A percentile compares a stretch with the other conserved stretches of the same genome.
These are phyloP conservation scores for Dreissena rostriformis DNA, from an alignment of 1,140 invertebrate genomes.

Conservation along the genomic window DNA sequence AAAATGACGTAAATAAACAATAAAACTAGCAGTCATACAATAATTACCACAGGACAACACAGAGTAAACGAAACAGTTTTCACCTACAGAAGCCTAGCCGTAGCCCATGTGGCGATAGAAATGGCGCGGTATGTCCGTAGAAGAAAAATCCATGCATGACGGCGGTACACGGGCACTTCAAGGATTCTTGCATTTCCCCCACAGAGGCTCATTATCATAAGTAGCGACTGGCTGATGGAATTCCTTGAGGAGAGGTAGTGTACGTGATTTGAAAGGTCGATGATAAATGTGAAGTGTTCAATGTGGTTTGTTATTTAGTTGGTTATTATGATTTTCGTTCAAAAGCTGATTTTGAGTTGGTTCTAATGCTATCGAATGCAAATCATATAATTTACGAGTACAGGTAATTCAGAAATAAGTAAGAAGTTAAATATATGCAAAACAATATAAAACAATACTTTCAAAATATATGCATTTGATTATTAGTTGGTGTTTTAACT, in stretches of 20 bases:
- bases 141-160: conserved; percentile 58
- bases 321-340: not conserved
- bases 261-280: not conserved
- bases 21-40: not conserved
- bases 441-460: no score
- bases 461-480: no score
- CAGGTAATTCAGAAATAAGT: no score
- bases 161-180: conserved; percentile 39
- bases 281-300: not conserved
- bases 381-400: no score
- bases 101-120: conserved; percentile 38
- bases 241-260: not conserved
- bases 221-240: conserved; percentile 28
- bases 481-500: no score
- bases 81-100: conserved; percentile 40
- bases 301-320: not conserved
- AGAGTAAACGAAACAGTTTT: no score
- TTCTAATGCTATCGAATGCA: not conserved
- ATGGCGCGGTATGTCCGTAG: conserved; percentile 45
- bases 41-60: not conserved
- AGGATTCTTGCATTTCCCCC: not conserved
- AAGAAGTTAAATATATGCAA: no score
- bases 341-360: not conserved
- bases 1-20: not conserved
- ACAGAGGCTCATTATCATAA: conserved; percentile 52